Conservation (phyloP, 2,797 vertebrate species). For the Iguana delicatissima region DNA sequence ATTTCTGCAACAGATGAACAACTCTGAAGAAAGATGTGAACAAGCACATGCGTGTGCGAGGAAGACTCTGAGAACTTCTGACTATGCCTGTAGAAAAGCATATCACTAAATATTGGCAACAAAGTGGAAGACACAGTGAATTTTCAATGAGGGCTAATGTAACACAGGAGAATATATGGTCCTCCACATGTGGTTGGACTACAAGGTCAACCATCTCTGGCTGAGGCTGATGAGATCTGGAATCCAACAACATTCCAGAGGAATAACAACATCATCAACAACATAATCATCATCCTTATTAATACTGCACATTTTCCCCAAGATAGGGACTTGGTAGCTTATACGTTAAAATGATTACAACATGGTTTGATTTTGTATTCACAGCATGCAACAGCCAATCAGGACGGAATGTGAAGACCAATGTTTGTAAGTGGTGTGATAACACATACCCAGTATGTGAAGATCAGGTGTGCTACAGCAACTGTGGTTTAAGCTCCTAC, state of each 20-base stretch:
- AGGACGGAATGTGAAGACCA: slow-evolving; percentile 84
- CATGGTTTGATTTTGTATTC: slow-evolving; percentile 5
- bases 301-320: no score
- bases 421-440: slow-evolving; percentile 91
- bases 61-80: neutral
- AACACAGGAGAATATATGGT: neutral
- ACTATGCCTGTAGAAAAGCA: neutral
- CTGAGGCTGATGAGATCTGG: no score
- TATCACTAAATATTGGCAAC: neutral
- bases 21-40: neutral
- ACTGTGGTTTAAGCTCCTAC: slow-evolving; percentile 89
- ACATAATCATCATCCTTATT: no score
- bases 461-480: slow-evolving; percentile 86
- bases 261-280: no score
- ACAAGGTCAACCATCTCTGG: no score
- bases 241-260: no score
- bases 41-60: neutral
- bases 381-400: slow-evolving; percentile 73
- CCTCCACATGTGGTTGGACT: neutral
- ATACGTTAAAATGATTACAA: no score
- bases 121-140: neutral
- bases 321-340: no score
- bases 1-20: no score
- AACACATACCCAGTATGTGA: slow-evolving; percentile 82
- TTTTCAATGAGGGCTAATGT: neutral